Base-by-base conservation (phyloP, 2,888 invertebrate genomes). In the Bembecia ichneumoniformis region DNA sequence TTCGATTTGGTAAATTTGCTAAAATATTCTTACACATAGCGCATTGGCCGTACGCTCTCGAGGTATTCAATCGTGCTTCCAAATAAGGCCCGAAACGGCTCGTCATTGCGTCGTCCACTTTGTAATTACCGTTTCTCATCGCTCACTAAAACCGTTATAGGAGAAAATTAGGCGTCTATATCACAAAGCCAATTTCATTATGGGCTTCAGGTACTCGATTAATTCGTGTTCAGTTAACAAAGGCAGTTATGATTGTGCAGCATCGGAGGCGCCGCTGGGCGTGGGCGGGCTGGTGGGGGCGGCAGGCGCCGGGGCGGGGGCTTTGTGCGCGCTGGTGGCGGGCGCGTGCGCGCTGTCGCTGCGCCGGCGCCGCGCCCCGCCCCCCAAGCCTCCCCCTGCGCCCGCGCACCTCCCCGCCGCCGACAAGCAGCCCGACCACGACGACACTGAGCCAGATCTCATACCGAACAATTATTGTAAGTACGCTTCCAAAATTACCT, bases 381-480 rank as follows among this genome's bases (percentile, higher is more conserved):
- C 57, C 48, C 60, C 48, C 62, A 67, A 67, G 63, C 66, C 62
- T 52, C 57, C 60, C 62, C 47, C 59, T n/a, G 35, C 51, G 57
- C 58, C 59, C 53, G 49, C 64, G 65, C 46, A 66, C 52, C 60
- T 51, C 51, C 52, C 59, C 65, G 56, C 63, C 59, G 50, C 13
- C 11, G 47, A 43, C 51, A 67, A 74, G 56, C 59, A 52, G 45
- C 56, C 59, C 17, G 80, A 81, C 15, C 78, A 72, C 62, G 84
- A 84, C 56, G 84, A 86, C 62, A 66, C 78, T 15, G 86, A 86
- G 64, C 84, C 86, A 0, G 86, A 86, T 62, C 78, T 84, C 56
- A 84, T 84, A 66, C 84, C 84, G 3, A 86, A 84, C 59, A 77
- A 84, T 58, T 86, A 82, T 58, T 82, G 83, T 82, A 45, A 79